Conservation (phyloP, 2,888 invertebrate species). For the Drosophila pegasa region DNA sequence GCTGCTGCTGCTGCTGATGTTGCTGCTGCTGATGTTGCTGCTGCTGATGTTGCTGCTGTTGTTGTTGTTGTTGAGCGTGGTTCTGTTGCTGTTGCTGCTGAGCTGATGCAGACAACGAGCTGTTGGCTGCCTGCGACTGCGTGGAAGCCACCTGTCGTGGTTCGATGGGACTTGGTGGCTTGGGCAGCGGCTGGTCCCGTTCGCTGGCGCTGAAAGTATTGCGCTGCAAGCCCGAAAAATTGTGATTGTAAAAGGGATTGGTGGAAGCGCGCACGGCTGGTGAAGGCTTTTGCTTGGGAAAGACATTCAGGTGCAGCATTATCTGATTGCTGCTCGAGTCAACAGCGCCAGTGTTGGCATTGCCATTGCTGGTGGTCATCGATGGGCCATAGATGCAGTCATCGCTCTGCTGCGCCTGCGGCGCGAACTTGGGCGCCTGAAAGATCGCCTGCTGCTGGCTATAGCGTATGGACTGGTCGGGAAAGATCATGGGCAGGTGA, state of each 20-base stretch:
- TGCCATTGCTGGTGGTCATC: neutral
- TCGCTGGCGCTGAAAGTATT: slow-evolving; percentile 58
- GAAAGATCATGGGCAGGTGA: slow-evolving; percentile 55
- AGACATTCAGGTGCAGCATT: slow-evolving; percentile 89
- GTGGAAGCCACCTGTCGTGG: slow-evolving; percentile 56
- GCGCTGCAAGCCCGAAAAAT: slow-evolving; percentile 61
- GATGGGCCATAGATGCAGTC: slow-evolving; percentile 58
- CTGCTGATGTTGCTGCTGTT: slow-evolving; percentile 39
- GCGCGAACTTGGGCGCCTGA: slow-evolving; percentile 60
- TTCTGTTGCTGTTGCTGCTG: slow-evolving; percentile 16
- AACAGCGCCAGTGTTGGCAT: slow-evolving; percentile 21
- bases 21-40: slow-evolving; percentile 17
- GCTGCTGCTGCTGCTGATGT: slow-evolving; percentile 22
- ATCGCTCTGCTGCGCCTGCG: slow-evolving; percentile 54
- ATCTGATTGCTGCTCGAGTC: slow-evolving; percentile 85
- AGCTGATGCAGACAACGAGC: neutral
- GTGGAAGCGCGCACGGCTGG: slow-evolving; percentile 67
- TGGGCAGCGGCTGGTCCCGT: slow-evolving; percentile 63
- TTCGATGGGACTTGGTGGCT: slow-evolving; percentile 69
- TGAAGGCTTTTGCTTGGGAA: slow-evolving; percentile 85
- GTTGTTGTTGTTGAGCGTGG: slow-evolving; percentile 15
- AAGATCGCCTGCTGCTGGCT: slow-evolving; percentile 66
- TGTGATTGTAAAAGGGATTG: slow-evolving; percentile 78
- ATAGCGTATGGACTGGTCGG: slow-evolving; percentile 65
- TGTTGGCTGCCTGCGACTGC: slow-evolving; percentile 27